Conservation (phyloP, 2,888 invertebrate genomes). For the Drosophila subsilvestris region DNA sequence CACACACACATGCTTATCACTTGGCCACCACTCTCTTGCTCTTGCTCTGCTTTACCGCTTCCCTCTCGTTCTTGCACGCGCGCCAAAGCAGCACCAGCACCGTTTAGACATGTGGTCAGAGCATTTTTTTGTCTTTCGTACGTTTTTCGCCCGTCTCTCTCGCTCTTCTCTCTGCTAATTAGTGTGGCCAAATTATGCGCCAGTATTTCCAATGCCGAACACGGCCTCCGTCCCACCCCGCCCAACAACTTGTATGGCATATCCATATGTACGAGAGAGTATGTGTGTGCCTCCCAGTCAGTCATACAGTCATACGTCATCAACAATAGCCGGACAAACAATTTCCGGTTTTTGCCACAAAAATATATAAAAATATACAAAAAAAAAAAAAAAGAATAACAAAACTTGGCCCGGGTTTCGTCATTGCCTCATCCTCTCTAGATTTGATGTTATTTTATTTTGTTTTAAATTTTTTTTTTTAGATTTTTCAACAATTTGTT, state of each 20-base stretch:
- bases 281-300: conserved; percentile 17
- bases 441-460: conserved; percentile 34
- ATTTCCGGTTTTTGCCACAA: conserved; percentile 69
- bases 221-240: neutral
- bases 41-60: conserved; percentile 16
- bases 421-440: conserved; percentile 39
- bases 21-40: conserved; percentile 56
- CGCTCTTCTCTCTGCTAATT: conserved; percentile 59
- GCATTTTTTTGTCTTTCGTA: conserved; percentile 24
- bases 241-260: neutral
- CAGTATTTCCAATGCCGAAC: conserved; percentile 57
- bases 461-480: conserved; percentile 39
- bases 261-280: conserved; percentile 4
- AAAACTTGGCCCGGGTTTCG: conserved; percentile 52
- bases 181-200: conserved; percentile 76
- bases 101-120: conserved; percentile 71
- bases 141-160: conserved; percentile 36
- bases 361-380: conserved; percentile 35
- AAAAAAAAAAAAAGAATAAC: conserved; percentile 17
- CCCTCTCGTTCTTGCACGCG: conserved; percentile 47
- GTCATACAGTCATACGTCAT: conserved; percentile 62
- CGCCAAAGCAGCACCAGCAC: conserved; percentile 25
- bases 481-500: conserved; percentile 65
- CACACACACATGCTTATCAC: conserved; percentile 40
- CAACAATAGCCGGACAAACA: conserved; percentile 73